These are phyloP conservation scores for Rhagonycha fulva DNA, from an alignment of 2,888 invertebrate species.

Conservation along the genomic window DNA sequence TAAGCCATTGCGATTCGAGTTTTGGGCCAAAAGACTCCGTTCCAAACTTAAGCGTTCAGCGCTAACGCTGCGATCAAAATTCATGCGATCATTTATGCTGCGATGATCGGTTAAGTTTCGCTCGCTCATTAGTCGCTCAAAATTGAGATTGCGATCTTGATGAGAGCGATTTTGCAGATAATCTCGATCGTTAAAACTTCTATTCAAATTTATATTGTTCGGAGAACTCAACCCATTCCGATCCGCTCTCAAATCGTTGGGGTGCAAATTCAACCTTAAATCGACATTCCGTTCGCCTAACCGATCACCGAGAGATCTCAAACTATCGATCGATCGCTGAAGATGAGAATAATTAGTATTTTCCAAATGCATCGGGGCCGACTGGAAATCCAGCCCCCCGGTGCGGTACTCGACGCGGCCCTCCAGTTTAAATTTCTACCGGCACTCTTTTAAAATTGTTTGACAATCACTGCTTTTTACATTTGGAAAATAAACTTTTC, in stretches of 20 bases:
- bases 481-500: constrained; percentile 11
- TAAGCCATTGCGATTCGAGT: constrained; percentile 42
- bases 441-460: constrained; percentile 6
- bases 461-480: constrained; percentile 19
- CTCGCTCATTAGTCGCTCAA: constrained; percentile 50
- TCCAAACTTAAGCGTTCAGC: constrained; percentile 49
- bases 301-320: constrained; percentile 53
- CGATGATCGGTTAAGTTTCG: constrained; percentile 35
- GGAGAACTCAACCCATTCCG: constrained; percentile 21
- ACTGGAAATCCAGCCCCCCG: constrained; percentile 55
- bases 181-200: constrained; percentile 32
- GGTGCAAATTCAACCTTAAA: constrained; percentile 50
- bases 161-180: constrained; percentile 47
- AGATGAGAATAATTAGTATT: constrained; percentile 51
- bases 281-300: constrained; percentile 54
- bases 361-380: constrained; percentile 50
- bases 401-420: constrained; percentile 53
- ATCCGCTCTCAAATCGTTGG: constrained; percentile 41
- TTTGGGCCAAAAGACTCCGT: constrained; percentile 44
- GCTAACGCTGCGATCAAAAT: constrained; percentile 36
- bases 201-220: constrained; percentile 47
- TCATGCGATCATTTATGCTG: constrained; percentile 44
- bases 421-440: constrained; percentile 45
- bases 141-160: constrained; percentile 44
- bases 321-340: constrained; percentile 54